phyloP scores from a whole-genome alignment of 2,888 invertebrate genomes.

The Asteroscopus sphinx region DNA sequence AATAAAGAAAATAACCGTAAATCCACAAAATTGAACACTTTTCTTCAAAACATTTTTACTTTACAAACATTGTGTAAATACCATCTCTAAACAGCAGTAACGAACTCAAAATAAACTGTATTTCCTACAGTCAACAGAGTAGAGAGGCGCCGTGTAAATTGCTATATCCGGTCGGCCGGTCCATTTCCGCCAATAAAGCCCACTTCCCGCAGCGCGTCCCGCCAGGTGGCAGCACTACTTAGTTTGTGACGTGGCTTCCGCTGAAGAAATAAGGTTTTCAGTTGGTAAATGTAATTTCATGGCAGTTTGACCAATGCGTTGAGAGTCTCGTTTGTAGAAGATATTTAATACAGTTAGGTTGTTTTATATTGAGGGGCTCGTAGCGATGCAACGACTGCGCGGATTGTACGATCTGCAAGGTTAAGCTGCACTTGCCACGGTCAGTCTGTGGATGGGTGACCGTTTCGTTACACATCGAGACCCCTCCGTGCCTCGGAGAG shows the following conservation, averaged over 20 bases:
- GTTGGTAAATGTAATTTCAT: conserved; percentile 56
- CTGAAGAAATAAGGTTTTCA: conserved; percentile 55
- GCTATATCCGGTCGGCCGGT: conserved; percentile 80
- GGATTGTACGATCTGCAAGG: too few species aligned
- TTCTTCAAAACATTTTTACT: conserved; percentile 2
- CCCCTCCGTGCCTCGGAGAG: too few species aligned
- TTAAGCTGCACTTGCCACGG: too few species aligned
- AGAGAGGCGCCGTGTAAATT: conserved; percentile 75
- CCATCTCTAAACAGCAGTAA: conserved; percentile 36
- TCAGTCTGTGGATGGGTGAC: too few species aligned
- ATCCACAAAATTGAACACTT: background rate
- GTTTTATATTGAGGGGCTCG: too few species aligned
- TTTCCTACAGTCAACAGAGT: conserved; percentile 68
- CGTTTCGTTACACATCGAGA: too few species aligned
- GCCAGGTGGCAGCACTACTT: conserved; percentile 81
- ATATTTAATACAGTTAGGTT: too few species aligned
- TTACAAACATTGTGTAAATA: conserved; percentile 10
- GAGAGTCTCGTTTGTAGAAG: conserved; percentile 1
- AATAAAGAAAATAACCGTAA: background rate
- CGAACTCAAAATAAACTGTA: conserved; percentile 59
- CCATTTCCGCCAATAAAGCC: conserved; percentile 82
- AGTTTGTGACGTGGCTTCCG: conserved; percentile 70
- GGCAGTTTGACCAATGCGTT: conserved; percentile 41
- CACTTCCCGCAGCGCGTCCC: conserved; percentile 67
- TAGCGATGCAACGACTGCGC: too few species aligned